Base-by-base conservation (phyloP, 1,140 invertebrate genomes). In the Rhagoletis pomonella region DNA sequence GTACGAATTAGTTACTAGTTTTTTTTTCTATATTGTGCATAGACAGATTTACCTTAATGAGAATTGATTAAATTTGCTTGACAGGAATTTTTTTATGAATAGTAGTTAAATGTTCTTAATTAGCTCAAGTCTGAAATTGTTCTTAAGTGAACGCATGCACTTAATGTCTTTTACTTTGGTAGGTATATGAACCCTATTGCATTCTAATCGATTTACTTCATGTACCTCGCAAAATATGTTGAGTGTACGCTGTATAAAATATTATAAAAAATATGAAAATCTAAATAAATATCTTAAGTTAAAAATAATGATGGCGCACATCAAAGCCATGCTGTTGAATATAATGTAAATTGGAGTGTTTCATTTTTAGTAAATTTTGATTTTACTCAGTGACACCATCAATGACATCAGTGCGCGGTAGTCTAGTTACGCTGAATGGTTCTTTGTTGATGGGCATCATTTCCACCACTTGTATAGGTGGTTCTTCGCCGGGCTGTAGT, bases 401-500 rank as follows among this genome's bases (percentile, higher is more conserved):
- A 14, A 85, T 64, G 10, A 88, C 87, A 50, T 86, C 85, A 29
- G 47, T 86, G 47, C 65, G 39, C 5, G 59, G 89, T 6, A 91
- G 84, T 88, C 89, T 90, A 0, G 90, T 91, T 86, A 91, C 91
- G 88, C 91, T 91, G 73, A 93, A 93, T 6, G 92, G 92, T 84
- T 93, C 92, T 55, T 91, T 92, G 65, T 93, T 93, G 42, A 93
- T 93, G 6, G 92, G 92, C 90, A 92, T 92, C 91, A 93, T 91
- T 44, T 93, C 91, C 6, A 90, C 89, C 6, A 90, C 91, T 85
- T 93, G 91, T 44, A 92, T 92, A 5, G 91, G 91, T 10, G 90
- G 90, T 86, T 93, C 92, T 77, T 92, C 91, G 14, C 91, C 92
- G 0, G 90, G 90, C 81, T 92, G 92, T 12, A 91, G 69, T 12